Evolutionary conservation across 2,113 vertebrate genomes (phyloP).

Genomic region (Suricata suricatta): DNA sequence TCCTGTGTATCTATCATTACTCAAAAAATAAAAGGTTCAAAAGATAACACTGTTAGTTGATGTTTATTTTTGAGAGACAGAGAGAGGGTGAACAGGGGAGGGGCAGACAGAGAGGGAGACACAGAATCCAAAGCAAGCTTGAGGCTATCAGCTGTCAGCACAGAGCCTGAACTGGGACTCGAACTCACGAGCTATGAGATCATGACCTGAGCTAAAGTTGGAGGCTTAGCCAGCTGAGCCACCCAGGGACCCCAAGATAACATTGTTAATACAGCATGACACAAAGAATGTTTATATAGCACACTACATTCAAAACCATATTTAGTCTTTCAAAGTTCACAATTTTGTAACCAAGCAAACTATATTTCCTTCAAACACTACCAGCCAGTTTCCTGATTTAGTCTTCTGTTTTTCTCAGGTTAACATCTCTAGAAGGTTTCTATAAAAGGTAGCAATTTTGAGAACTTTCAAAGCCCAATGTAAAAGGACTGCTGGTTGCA

Average conservation of each 20-base stretch:
- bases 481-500: neutral
- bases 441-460: constrained; percentile 34
- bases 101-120: too few species aligned
- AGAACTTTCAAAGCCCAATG: constrained; percentile 13
- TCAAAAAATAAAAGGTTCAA: neutral
- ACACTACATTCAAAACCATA: neutral
- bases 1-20: neutral
- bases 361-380: neutral
- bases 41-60: neutral
- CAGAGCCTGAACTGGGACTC: too few species aligned
- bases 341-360: neutral
- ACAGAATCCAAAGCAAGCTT: too few species aligned
- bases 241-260: neutral
- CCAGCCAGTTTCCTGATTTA: neutral
- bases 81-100: too few species aligned
- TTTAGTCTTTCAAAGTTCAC: neutral
- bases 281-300: neutral
- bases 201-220: too few species aligned
- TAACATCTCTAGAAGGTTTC: neutral
- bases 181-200: too few species aligned
- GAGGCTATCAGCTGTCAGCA: too few species aligned
- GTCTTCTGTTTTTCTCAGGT: neutral
- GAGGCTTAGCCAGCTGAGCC: too few species aligned
- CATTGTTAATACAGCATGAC: neutral
- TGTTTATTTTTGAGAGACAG: too few species aligned